These are phyloP conservation scores for Meteorus cinctellus DNA, from an alignment of 2,888 invertebrate species.

Conservation along the genomic window DNA sequence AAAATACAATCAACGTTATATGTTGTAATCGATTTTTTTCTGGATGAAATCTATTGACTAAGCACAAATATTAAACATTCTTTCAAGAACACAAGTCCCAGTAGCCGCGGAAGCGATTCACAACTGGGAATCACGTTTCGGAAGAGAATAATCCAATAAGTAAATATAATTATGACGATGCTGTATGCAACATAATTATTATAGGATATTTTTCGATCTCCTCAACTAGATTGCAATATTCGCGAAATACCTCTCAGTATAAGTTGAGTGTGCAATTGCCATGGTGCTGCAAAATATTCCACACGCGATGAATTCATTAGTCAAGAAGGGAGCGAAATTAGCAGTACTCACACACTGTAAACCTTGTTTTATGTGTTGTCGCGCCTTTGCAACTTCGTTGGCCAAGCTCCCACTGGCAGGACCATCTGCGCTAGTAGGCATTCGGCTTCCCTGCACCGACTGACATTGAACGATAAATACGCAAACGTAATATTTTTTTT, in stretches of 20 bases:
- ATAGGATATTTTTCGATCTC: too few species aligned
- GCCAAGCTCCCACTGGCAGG: constrained; percentile 77
- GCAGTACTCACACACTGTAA: constrained; percentile 75
- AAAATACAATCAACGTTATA: too few species aligned
- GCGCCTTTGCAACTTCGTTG: constrained; percentile 89
- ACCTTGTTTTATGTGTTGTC: constrained; percentile 84
- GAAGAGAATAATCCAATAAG: too few species aligned
- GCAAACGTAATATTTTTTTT: background rate
- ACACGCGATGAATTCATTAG: background rate
- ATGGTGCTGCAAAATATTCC: background rate
- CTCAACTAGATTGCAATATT: background rate
- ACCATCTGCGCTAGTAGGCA: constrained; percentile 62
- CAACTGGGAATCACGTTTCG: too few species aligned
- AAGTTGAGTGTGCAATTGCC: background rate
- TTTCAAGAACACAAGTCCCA: too few species aligned
- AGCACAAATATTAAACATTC: too few species aligned
- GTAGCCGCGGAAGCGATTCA: too few species aligned
- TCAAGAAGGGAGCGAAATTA: constrained; percentile 56
- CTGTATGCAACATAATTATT: too few species aligned
- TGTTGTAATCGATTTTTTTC: too few species aligned
- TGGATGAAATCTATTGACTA: too few species aligned
- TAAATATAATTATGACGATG: too few species aligned
- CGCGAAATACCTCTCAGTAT: background rate
- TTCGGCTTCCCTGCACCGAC: constrained; percentile 67
- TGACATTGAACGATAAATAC: constrained; percentile 51